Evolutionary conservation across 2,113 vertebrate genomes (phyloP), one percentile per base, ranked within the genome.

Genomic region (Sterrhoptilus dennistouni): DNA sequence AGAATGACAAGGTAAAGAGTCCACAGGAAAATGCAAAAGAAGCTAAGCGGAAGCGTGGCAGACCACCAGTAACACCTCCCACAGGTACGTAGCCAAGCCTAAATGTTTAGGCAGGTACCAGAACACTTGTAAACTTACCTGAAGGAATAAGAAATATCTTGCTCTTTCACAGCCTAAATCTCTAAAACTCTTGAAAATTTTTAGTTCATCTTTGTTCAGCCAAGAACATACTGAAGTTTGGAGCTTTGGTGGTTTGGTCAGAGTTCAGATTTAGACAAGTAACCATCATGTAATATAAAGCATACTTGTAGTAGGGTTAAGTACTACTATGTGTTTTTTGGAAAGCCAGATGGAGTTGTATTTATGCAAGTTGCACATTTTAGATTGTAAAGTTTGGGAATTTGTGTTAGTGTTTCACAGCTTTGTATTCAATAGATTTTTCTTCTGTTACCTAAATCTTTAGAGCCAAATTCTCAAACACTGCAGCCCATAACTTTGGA

Each of bases 401-500:
- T 65, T 68, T 52, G 19, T 44, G 49, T 69, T 60, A 1, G 29
- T 50, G 50, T 53, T 77, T 38, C 1, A 9, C 36, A 80, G 40
- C 50, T 93, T 74, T 27, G 2, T 33, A 35, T 59, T n/a, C 9
- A 66, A 4, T 76, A 2, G 1, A 2, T 68, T 90, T 57, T 86
- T 80, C 13, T 83, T 93, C 36, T 95, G 13, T 29, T 95, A 3
- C 49, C 85, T 89, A 21, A 60, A 96, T 89, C 64, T 61, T 40
- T 93, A 98, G 98, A 98, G 83, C 96, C 97, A 96, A 96, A 96
- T 94, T 97, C 98, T 93, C 97, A 98, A 92, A 98, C 98, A 1
- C 91, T 98, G 80, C 98, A 98, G 85, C 97, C 98, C 61, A 98
- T 98, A 91, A 98, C 98, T 47, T 95, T 98, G 92, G 98, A 98